phyloP scores from a whole-genome alignment of 2,797 vertebrate species.

The Myotis vivesi region DNA sequence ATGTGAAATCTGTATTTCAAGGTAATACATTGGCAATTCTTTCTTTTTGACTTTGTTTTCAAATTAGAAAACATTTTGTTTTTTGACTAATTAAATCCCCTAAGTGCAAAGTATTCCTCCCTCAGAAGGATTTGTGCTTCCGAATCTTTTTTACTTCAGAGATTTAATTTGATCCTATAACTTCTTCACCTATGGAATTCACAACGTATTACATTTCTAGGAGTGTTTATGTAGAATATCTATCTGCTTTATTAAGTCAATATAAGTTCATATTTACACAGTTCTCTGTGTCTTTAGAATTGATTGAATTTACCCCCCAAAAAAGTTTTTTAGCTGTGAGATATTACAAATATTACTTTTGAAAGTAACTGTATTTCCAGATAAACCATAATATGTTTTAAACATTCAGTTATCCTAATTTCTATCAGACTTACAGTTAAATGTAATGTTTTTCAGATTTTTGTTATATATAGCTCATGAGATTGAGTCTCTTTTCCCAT shows the following conservation, averaged over 20 bases:
- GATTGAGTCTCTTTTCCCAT: background rate
- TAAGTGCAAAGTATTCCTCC: background rate
- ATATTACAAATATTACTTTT: background rate
- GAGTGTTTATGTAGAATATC: background rate
- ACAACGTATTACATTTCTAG: background rate
- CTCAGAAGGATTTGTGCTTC: background rate
- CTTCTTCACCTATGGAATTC: background rate
- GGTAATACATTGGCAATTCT: background rate
- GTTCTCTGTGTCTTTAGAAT: conserved; percentile 29
- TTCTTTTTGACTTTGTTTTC: conserved; percentile 30
- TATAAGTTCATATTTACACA: background rate
- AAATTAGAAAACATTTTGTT: conserved; percentile 10
- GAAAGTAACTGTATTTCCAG: background rate
- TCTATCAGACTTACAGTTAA: background rate
- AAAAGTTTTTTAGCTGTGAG: background rate
- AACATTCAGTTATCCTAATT: background rate
- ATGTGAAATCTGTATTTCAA: background rate
- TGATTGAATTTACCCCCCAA: background rate
- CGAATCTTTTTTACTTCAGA: background rate
- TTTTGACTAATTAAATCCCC: background rate
- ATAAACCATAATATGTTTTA: conserved; percentile 9
- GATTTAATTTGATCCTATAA: conserved; percentile 37
- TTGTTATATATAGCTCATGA: background rate
- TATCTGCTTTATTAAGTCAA: background rate
- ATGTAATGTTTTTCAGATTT: background rate